A percentile compares a stretch with the other conserved stretches of the same genome.
phyloP scores from a whole-genome alignment of 2,113 vertebrate species.

The Calonectris borealis region DNA sequence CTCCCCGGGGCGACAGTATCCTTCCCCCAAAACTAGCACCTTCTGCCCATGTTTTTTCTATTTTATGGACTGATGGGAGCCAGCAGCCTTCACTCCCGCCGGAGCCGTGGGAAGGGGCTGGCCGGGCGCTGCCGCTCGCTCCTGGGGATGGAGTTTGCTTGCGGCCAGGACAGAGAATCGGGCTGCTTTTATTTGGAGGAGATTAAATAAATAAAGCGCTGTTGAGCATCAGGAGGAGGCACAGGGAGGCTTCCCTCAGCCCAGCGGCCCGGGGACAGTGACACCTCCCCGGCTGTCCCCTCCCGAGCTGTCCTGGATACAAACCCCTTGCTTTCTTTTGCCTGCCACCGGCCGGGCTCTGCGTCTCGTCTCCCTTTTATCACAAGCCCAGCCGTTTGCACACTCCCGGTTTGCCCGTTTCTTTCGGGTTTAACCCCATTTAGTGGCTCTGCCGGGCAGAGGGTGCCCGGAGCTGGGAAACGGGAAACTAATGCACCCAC shows the following conservation, averaged over 20 bases:
- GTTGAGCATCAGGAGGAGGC: not conserved
- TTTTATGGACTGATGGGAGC: not conserved
- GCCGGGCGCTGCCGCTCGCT: not conserved
- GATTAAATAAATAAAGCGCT: not conserved
- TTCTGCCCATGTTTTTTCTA: not conserved
- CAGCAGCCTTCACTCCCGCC: not conserved
- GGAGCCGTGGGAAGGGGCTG: not conserved
- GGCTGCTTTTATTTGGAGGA: not conserved
- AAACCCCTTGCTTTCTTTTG: not conserved
- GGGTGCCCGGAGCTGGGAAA: not conserved
- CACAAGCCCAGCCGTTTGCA: not conserved
- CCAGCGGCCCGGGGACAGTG: not conserved
- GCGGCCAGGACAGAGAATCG: not conserved
- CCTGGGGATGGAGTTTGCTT: not conserved
- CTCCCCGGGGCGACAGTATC: not conserved
- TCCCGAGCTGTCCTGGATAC: not conserved
- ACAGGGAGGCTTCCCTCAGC: rapidly evolving
- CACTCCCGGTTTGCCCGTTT: not conserved
- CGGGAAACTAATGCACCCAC: not conserved
- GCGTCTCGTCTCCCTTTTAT: not conserved
- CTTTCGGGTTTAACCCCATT: not conserved
- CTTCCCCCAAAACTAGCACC: not conserved
- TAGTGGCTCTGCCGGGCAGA: not conserved
- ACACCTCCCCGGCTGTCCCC: not conserved
- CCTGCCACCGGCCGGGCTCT: not conserved